phyloP scores from a whole-genome alignment of 2,888 invertebrate species.

The Athetis lepigone region DNA sequence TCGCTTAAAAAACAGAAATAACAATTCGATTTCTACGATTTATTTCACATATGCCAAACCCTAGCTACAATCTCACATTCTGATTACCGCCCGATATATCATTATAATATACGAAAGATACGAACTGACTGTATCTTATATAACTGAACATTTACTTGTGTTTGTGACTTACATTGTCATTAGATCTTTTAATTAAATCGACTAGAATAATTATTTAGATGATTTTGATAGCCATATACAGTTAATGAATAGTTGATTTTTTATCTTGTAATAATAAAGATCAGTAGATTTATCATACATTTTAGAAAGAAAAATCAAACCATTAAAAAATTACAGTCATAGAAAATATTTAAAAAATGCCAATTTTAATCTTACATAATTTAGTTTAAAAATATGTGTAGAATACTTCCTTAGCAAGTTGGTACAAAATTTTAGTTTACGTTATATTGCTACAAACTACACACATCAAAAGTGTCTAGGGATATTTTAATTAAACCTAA shows the following conservation, averaged over 20 bases:
- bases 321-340: neutral
- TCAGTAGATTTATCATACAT: slow-evolving; percentile 25
- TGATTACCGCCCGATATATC: slow-evolving; percentile 11
- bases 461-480: too few relatives aligned
- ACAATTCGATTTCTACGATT: too few relatives aligned
- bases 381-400: too few relatives aligned
- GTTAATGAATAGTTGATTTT: neutral
- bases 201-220: neutral
- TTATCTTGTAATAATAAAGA: slow-evolving; percentile 22
- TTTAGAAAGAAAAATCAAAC: neutral
- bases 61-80: slow-evolving; percentile 18
- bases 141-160: slow-evolving; percentile 26
- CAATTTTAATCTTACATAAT: too few relatives aligned
- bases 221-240: slow-evolving; percentile 16
- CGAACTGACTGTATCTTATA: slow-evolving; percentile 18
- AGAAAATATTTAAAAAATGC: too few relatives aligned
- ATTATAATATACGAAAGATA: slow-evolving; percentile 22
- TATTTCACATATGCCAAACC: too few relatives aligned
- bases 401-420: too few relatives aligned
- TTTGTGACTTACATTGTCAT: slow-evolving; percentile 6
- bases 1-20: too few relatives aligned
- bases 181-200: neutral
- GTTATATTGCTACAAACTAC: too few relatives aligned
- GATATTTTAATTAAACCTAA: too few relatives aligned
- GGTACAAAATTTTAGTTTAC: too few relatives aligned